Conservation (phyloP, 2,113 vertebrate species). For the Sapayoa aenigma region DNA sequence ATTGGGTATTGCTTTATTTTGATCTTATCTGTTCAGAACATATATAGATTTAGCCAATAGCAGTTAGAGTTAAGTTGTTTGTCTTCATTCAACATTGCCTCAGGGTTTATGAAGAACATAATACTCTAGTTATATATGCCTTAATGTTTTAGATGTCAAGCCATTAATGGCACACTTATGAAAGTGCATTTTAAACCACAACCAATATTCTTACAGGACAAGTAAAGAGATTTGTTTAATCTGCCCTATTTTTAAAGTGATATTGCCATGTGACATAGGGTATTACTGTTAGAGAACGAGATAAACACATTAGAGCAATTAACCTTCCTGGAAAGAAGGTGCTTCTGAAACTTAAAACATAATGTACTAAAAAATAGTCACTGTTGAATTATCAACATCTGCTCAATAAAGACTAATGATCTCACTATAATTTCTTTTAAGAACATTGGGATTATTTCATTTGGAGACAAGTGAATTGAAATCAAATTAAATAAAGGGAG, state of each 20-base stretch:
- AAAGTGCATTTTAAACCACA: slow-evolving; percentile 43
- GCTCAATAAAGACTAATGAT: slow-evolving; percentile 24
- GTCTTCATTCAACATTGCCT: slow-evolving; percentile 20
- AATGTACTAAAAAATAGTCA: slow-evolving; percentile 25
- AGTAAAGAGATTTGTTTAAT: slow-evolving; percentile 83
- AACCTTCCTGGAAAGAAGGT: slow-evolving; percentile 48
- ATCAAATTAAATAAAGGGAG: neutral
- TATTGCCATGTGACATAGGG: slow-evolving; percentile 57
- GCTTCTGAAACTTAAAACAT: slow-evolving; percentile 53
- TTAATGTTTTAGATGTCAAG: slow-evolving; percentile 23
- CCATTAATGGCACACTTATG: neutral
- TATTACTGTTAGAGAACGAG: slow-evolving; percentile 63
- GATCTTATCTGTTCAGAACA: neutral
- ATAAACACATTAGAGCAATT: slow-evolving; percentile 69
- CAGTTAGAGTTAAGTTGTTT: slow-evolving; percentile 5
- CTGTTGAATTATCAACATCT: slow-evolving; percentile 32
- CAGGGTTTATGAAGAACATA: neutral
- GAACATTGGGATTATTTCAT: neutral
- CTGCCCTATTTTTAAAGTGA: slow-evolving; percentile 78
- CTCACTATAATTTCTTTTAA: slow-evolving; percentile 35
- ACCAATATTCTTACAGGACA: slow-evolving; percentile 69
- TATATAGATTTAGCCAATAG: neutral
- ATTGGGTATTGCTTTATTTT: slow-evolving; percentile 15
- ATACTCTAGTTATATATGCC: neutral
- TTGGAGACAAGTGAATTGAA: neutral